Percentiles rank a stretch among this genome's conserved stretches.
Evolutionary conservation across 1,140 invertebrate genomes (phyloP).

Genomic region (Harpegnathos saltator): DNA sequence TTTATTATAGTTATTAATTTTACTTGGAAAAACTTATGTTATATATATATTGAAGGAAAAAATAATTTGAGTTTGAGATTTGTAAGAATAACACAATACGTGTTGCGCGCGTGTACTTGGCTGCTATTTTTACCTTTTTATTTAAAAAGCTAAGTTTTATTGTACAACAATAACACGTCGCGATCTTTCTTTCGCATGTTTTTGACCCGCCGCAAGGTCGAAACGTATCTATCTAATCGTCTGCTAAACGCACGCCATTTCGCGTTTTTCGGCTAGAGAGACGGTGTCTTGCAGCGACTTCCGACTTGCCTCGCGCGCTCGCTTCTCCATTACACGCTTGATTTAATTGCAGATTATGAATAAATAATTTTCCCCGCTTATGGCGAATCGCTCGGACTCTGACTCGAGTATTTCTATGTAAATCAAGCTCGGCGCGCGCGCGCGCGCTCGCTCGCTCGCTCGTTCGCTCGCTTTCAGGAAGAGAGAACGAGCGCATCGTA

Average conservation of each 20-base stretch:
- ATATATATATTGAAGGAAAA: too few species aligned
- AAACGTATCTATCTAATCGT: not conserved
- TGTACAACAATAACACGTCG: not conserved
- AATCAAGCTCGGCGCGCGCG: slow-evolving; percentile 30
- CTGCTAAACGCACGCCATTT: not conserved
- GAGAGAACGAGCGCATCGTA: slow-evolving; percentile 7
- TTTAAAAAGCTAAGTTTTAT: too few species aligned
- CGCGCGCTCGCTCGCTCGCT: too few species aligned
- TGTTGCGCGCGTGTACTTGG: too few species aligned
- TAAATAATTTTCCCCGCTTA: not conserved
- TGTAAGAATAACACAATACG: too few species aligned
- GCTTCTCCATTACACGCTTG: not conserved
- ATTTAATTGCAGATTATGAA: slow-evolving; percentile 4
- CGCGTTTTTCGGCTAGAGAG: not conserved
- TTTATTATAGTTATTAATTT: too few species aligned
- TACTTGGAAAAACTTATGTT: too few species aligned
- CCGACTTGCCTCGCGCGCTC: not conserved
- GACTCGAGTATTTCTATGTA: slow-evolving; percentile 30
- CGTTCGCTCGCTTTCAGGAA: slow-evolving; percentile 29
- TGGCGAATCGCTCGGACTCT: not conserved
- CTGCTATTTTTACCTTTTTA: too few species aligned
- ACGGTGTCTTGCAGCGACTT: not conserved
- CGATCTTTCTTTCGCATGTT: not conserved
- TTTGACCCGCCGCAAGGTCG: not conserved
- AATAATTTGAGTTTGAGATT: too few species aligned